Evolutionary conservation across 2,888 invertebrate species (phyloP), one percentile per base, ranked within the genome.

Genomic region (Zygogramma bicolorata): DNA sequence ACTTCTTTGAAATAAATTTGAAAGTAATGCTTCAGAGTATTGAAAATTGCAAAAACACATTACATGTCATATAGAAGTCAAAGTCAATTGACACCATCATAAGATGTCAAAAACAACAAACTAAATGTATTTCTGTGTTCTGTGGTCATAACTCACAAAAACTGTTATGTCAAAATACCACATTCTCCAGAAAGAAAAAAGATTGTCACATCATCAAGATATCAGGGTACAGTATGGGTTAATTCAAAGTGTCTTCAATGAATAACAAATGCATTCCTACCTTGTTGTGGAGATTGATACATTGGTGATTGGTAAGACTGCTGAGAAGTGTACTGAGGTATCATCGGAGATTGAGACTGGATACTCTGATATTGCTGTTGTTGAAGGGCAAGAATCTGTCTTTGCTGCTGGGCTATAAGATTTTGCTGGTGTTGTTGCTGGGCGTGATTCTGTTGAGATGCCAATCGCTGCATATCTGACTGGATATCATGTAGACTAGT

Each of bases 401-500:
- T 84, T 53, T 86, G 85, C 72, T 86, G 86, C 76, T 86, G 86
- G 73, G 86, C 85, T 84, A 91, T 88, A 79, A 91, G 85, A 81
- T 90, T 90, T 79, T 92, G 91, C 80, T 91, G 89, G 80, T 91
- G 90, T 77, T 88, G 88, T 53, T 89, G 89, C 85, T 91, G 93
- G 81, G 94, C 92, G 87, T 93, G 93, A 86, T 91, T 92, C 85
- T 94, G 94, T 84, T 96, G 95, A 76, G 92, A 93, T 73, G 96
- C 93, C 79, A 98, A 90, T 81, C 95, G 92, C 88, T 96, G 95
- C 85, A 98, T 97, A 88, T 98, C 97, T 78, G 94, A 94, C 89
- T 97, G 97, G 84, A 98, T 94, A 88, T 97, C 97, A 86, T 95
- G 94, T 84, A 98, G 92, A 90, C 95, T 97, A 89, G 92, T 93